Percentiles rank a stretch among this genome's conserved stretches.
phyloP scores from a whole-genome alignment of 64 coral and sea anemone genomes.

The Astreopora myriophthalma region DNA sequence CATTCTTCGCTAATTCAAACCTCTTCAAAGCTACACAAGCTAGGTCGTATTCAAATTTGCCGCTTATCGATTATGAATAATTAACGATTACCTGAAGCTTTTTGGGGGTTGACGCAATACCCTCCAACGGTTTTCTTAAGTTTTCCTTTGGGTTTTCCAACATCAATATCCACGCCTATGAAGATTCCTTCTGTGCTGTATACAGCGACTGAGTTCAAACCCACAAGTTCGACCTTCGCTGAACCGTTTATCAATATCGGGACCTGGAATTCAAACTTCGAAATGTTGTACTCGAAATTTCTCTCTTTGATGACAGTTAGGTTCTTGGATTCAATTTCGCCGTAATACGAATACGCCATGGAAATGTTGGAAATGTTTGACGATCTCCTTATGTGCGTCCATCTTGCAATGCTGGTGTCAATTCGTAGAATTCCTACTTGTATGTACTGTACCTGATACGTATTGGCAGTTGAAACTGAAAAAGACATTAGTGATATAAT shows the following conservation, averaged over 20 bases:
- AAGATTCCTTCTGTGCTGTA: slow-evolving; percentile 50
- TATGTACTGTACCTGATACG: slow-evolving; percentile 58
- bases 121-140: slow-evolving; percentile 5
- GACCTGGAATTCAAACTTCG: slow-evolving; percentile 33
- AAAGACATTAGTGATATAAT: neutral
- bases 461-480: slow-evolving; percentile 39
- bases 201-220: neutral
- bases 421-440: slow-evolving; percentile 24
- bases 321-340: neutral
- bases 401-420: slow-evolving; percentile 27
- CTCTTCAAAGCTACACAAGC: too few species aligned
- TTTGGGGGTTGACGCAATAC: neutral
- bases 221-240: neutral
- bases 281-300: neutral
- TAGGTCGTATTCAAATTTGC: too few species aligned
- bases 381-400: slow-evolving; percentile 14
- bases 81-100: slow-evolving; percentile 15
- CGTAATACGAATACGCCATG: slow-evolving; percentile 50
- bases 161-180: slow-evolving; percentile 25
- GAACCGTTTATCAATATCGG: slow-evolving; percentile 70
- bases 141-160: neutral
- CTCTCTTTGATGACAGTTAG: neutral
- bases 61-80: too few species aligned
- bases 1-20: too few species aligned
- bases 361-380: slow-evolving; percentile 27